Percentiles rank a stretch among this genome's conserved stretches.
These are phyloP conservation scores for Lineus longissimus DNA, from an alignment of 1,140 invertebrate genomes.

Conservation along the genomic window DNA sequence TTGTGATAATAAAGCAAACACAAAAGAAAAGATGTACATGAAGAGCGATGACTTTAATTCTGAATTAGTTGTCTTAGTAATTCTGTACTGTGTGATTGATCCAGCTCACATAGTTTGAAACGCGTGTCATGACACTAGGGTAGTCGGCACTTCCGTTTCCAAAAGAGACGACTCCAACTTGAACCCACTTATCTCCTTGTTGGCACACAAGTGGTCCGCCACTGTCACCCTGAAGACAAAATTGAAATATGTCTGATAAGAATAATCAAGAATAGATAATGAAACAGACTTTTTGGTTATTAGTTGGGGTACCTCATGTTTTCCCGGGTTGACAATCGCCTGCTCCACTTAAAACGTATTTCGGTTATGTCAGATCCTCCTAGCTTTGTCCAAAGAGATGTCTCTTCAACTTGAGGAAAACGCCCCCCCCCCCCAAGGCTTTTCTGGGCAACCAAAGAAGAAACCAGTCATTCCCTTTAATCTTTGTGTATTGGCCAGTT, in stretches of 20 bases:
- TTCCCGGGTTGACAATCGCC: background rate
- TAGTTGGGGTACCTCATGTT: background rate
- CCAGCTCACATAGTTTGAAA: constrained; percentile 38
- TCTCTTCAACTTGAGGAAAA: no score
- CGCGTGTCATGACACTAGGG: constrained; percentile 43
- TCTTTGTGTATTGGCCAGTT: no score
- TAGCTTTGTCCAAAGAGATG: background rate
- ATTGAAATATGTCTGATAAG: background rate
- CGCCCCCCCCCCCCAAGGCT: no score
- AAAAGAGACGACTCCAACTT: constrained; percentile 46
- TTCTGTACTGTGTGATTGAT: constrained; percentile 22
- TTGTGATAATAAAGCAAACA: background rate
- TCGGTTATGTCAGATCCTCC: background rate
- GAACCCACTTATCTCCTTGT: constrained; percentile 23
- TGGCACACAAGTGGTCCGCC: constrained; percentile 45
- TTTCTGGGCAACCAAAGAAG: no score
- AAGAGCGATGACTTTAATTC: background rate
- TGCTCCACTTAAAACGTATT: background rate
- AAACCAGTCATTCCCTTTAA: no score
- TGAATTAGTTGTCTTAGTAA: background rate
- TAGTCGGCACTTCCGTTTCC: constrained; percentile 31
- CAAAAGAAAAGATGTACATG: background rate
- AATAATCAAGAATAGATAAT: background rate
- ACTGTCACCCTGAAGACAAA: constrained; percentile 39
- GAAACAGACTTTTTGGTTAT: background rate